Percentiles rank a stretch among this genome's conserved stretches.
phyloP scores from a whole-genome alignment of 1,140 invertebrate genomes.

The Magallana gigas region DNA sequence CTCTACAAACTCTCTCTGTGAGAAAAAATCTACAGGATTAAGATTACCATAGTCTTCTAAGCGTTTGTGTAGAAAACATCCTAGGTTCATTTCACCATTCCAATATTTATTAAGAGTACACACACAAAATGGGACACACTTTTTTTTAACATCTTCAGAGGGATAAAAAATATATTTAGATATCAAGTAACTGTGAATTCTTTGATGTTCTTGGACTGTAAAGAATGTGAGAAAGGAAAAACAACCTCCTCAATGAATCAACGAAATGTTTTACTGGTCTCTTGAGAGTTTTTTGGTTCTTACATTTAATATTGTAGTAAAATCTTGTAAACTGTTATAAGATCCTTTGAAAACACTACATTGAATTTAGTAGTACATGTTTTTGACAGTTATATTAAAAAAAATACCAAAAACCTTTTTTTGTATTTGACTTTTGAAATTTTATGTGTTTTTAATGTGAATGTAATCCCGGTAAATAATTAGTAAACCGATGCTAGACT shows the following conservation, averaged over 20 bases:
- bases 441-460: neutral
- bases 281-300: too few species aligned
- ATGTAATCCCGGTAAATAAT: neutral
- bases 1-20: neutral
- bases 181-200: constrained; percentile 2
- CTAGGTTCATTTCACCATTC: neutral
- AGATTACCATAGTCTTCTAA: neutral
- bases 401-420: too few species aligned
- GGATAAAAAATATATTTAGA: neutral
- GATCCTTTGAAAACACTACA: too few species aligned
- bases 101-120: constrained; percentile 14
- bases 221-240: neutral
- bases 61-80: too few species aligned
- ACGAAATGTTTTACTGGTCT: too few species aligned
- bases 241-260: too few species aligned
- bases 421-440: too few species aligned
- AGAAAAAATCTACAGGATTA: neutral
- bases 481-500: neutral
- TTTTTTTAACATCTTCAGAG: neutral
- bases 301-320: too few species aligned
- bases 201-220: constrained; percentile 18
- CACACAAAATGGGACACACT: neutral
- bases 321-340: too few species aligned
- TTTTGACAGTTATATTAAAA: too few species aligned
- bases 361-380: too few species aligned